Evolutionary conservation across 2,888 invertebrate genomes (phyloP).

Genomic region (Nephrotoma flavescens): DNA sequence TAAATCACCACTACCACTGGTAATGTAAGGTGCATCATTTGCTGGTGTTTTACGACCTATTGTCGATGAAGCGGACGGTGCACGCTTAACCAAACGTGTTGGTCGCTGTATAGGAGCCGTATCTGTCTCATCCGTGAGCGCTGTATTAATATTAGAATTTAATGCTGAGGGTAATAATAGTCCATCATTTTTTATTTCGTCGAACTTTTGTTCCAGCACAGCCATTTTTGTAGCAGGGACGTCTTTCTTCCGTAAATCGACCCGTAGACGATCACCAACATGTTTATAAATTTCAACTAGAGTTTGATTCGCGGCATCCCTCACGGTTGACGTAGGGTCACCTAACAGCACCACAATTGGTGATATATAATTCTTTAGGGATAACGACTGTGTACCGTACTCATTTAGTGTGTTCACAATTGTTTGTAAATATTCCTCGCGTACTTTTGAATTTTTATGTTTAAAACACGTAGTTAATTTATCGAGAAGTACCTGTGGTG

Average conservation of each 20-base stretch:
- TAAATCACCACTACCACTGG: slow-evolving; percentile 24
- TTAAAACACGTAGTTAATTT: slow-evolving; percentile 50
- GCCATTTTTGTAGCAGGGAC: slow-evolving; percentile 58
- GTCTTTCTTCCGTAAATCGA: slow-evolving; percentile 66
- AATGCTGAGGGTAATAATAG: slow-evolving; percentile 60
- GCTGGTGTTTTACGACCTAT: slow-evolving; percentile 21
- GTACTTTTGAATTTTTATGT: slow-evolving; percentile 85
- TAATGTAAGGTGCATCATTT: slow-evolving; percentile 15
- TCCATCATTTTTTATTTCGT: slow-evolving; percentile 68
- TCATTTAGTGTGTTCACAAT: slow-evolving; percentile 70
- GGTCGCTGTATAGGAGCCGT: slow-evolving; percentile 30
- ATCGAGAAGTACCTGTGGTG: slow-evolving; percentile 56
- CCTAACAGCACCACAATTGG: slow-evolving; percentile 67
- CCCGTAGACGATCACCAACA: slow-evolving; percentile 71
- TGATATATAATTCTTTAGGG: slow-evolving; percentile 67
- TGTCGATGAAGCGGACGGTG: slow-evolving; percentile 26
- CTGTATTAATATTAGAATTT: slow-evolving; percentile 17
- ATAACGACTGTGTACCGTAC: slow-evolving; percentile 72
- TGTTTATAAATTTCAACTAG: slow-evolving; percentile 84
- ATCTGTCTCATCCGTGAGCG: slow-evolving; percentile 32
- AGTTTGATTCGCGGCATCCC: slow-evolving; percentile 75
- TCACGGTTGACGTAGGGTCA: slow-evolving; percentile 73
- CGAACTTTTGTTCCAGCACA: slow-evolving; percentile 66
- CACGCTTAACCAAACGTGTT: slow-evolving; percentile 34
- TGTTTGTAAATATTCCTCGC: slow-evolving; percentile 75